Conservation (phyloP, 2,113 vertebrate species). For the Mus pahari region DNA sequence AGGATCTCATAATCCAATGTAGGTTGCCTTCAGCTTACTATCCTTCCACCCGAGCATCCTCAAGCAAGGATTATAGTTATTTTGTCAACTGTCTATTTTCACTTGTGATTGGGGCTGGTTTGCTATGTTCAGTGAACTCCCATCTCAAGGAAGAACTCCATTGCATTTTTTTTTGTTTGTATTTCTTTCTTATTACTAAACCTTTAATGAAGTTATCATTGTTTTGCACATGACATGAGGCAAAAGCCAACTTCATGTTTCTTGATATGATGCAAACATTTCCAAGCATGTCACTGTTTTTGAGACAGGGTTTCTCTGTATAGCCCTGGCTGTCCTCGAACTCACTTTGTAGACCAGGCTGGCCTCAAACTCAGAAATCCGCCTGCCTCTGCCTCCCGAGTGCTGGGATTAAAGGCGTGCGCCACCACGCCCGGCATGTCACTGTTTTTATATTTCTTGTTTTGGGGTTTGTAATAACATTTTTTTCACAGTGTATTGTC, state of each 20-base stretch:
- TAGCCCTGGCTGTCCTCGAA: too few species aligned
- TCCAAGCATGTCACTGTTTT: not conserved
- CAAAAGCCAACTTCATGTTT: slow-evolving; percentile 30
- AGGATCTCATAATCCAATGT: not conserved
- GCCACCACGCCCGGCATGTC: too few species aligned
- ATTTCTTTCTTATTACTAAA: slow-evolving; percentile 46
- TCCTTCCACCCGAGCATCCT: not conserved
- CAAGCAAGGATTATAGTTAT: not conserved
- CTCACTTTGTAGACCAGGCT: too few species aligned
- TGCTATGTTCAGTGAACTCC: not conserved
- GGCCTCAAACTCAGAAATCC: too few species aligned
- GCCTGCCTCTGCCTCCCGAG: too few species aligned
- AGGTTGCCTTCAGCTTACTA: not conserved
- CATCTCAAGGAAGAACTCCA: not conserved
- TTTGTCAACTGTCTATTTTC: slow-evolving; percentile 22
- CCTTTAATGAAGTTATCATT: not conserved
- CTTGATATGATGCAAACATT: not conserved
- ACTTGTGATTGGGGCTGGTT: slow-evolving; percentile 17
- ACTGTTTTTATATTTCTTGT: not conserved
- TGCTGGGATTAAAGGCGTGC: too few species aligned
- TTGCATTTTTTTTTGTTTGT: not conserved
- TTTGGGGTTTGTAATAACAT: slow-evolving; percentile 8
- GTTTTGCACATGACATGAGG: not conserved
- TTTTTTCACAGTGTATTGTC: not conserved
- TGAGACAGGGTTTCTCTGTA: too few species aligned